Evolutionary conservation across 2,888 invertebrate genomes (phyloP), one percentile per base, ranked within the genome.

Genomic region (Pammene fasciana): DNA sequence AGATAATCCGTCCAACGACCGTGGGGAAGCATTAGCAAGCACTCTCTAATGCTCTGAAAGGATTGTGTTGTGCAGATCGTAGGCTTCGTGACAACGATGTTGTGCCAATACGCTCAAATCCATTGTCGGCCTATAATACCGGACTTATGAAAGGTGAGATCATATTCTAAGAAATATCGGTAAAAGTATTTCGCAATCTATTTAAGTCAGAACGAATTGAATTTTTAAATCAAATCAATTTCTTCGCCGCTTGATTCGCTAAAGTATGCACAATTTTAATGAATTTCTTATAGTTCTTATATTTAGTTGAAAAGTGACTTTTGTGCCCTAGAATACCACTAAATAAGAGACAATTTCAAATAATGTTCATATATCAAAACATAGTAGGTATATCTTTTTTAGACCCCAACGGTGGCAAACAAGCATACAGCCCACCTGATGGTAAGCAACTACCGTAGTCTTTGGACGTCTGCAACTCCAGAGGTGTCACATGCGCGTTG

Each of bases 11-110:
- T 72, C 54, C 75, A 50, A 72, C 76, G 88, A 73, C 88, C 88
- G 76, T 87, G 86, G 77, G 73, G 74, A 72, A 74, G 80, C 74
- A 84, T 86, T 86, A 87, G 73, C 74, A 76, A 78, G 76, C 74
- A 77, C 78, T 76, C 78, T 76, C 78, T 84, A 83, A 82, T 83
- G 75, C 80, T 80, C 79, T 86, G 86, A 86, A 88, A 84, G 87
- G 86, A 87, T 89, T 88, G 86, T 79, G 79, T 82, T 81, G 78
- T 80, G 82, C 79, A 80, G 73, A 74, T 76, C 72, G 81, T 78
- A 73, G 87, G 84, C 78, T 88, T 88, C 87, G 79, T 81, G 70
- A 79, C 80, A 74, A 76, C 80, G 81, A 83, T 82, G 83, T 85
- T 83, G 76, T 82, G 82, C 81, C 80, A 82, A 79, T 78, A 72